phyloP scores from a whole-genome alignment of 2,113 vertebrate species.

The Neolamprologus brichardi region DNA sequence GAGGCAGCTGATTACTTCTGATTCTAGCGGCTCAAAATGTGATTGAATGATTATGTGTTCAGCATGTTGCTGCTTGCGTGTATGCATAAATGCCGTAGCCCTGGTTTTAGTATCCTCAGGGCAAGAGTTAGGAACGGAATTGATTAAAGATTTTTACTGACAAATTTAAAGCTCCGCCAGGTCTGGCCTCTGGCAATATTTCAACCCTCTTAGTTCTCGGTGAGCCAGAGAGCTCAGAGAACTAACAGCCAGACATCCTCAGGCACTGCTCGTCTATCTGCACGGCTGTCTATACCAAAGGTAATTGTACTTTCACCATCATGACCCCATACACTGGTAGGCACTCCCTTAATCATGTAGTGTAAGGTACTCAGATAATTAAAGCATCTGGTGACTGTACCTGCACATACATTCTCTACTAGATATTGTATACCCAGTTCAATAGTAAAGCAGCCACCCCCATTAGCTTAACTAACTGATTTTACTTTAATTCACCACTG shows the following conservation, averaged over 20 bases:
- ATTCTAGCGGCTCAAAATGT: not conserved
- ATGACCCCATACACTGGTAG: not conserved
- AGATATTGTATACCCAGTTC: not conserved
- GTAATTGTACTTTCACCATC: slow-evolving; percentile 28
- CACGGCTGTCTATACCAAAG: slow-evolving; percentile 1
- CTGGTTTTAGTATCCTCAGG: slow-evolving; percentile 23
- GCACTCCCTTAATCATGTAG: not conserved
- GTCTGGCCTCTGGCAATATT: slow-evolving; percentile 35
- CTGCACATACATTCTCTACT: not conserved
- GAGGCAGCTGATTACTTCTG: slow-evolving; percentile 9
- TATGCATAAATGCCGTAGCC: not conserved
- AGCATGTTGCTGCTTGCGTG: not conserved
- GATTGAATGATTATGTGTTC: slow-evolving; percentile 20
- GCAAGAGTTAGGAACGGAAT: slow-evolving; percentile 14
- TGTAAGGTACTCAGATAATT: not conserved
- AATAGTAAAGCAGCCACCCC: not conserved
- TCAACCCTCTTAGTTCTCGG: slow-evolving; percentile 26
- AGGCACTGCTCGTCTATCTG: not conserved
- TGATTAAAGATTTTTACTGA: slow-evolving; percentile 42
- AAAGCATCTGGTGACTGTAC: not conserved
- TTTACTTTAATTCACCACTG: not conserved
- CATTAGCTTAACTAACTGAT: not conserved
- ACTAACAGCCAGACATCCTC: slow-evolving; percentile 1
- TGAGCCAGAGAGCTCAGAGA: slow-evolving; percentile 11
- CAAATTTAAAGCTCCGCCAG: slow-evolving; percentile 36